phyloP scores from a whole-genome alignment of 2,797 vertebrate species.

The Otus scops region DNA sequence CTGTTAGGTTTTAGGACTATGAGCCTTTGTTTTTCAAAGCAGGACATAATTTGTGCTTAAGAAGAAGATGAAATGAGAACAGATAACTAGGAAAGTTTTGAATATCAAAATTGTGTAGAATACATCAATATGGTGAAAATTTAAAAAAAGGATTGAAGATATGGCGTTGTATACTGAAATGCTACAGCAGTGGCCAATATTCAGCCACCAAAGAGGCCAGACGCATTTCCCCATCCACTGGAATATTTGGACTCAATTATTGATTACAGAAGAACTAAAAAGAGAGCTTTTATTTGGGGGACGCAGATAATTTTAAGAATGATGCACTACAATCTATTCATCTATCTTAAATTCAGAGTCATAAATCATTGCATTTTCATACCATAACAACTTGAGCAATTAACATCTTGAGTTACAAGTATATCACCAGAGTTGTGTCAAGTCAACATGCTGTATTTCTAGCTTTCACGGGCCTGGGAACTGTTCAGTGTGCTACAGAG shows the following conservation, averaged over 20 bases:
- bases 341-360: neutral
- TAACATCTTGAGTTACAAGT: neutral
- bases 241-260: neutral
- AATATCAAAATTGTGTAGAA: neutral
- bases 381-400: neutral
- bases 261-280: neutral
- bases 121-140: neutral
- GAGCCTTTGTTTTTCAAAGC: neutral
- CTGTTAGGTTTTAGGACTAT: neutral
- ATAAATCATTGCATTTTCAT: neutral
- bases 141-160: neutral
- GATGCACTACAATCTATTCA: neutral
- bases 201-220: neutral
- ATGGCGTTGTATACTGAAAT: neutral
- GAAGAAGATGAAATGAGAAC: neutral
- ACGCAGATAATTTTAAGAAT: neutral
- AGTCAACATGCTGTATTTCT: neutral
- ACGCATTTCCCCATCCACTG: neutral
- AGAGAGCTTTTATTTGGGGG: neutral
- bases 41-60: neutral
- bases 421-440: neutral
- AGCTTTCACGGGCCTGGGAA: neutral
- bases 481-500: neutral
- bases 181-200: neutral
- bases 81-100: neutral